Percentiles rank a stretch among this genome's conserved stretches.
Conservation (phyloP, 2,113 vertebrate genomes). For the Ophthalmotilapia sp. region DNA sequence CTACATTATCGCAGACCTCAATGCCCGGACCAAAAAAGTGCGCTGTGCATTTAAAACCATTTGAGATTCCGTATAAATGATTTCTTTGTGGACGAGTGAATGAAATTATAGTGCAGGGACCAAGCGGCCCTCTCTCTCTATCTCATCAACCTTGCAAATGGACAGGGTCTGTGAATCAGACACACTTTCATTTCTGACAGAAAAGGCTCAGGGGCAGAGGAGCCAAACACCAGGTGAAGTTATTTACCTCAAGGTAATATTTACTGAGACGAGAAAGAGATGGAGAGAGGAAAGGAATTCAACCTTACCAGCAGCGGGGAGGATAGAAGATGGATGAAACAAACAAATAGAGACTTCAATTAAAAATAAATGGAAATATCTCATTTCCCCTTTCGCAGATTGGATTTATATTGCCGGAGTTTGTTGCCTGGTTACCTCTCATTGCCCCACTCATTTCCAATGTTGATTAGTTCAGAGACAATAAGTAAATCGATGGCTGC, state of each 20-base stretch:
- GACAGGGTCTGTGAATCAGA: constrained; percentile 11
- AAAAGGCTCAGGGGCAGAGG: constrained; percentile 21
- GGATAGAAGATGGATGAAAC: constrained; percentile 39
- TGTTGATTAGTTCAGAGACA: constrained; percentile 57
- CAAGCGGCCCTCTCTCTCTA: background rate
- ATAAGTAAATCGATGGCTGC: constrained; percentile 47
- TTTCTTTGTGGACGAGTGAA: constrained; percentile 56
- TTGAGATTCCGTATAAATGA: constrained; percentile 48
- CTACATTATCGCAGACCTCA: constrained; percentile 48
- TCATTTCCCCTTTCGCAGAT: constrained; percentile 61
- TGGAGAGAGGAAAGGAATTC: background rate
- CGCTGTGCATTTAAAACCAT: constrained; percentile 36
- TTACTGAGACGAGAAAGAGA: background rate
- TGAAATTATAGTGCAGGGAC: constrained; percentile 48
- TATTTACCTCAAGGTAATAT: constrained; percentile 42
- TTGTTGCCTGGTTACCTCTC: constrained; percentile 60
- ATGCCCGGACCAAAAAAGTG: constrained; percentile 9
- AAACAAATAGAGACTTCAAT: constrained; percentile 58
- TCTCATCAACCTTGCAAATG: constrained; percentile 43
- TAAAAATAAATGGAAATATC: constrained; percentile 68
- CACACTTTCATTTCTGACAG: constrained; percentile 31
- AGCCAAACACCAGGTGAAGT: constrained; percentile 22
- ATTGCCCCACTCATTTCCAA: constrained; percentile 54
- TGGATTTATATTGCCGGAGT: constrained; percentile 59
- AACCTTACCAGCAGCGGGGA: background rate